These are phyloP conservation scores for Crotalus tigris DNA, from an alignment of 2,113 vertebrate genomes.

Conservation along the genomic window DNA sequence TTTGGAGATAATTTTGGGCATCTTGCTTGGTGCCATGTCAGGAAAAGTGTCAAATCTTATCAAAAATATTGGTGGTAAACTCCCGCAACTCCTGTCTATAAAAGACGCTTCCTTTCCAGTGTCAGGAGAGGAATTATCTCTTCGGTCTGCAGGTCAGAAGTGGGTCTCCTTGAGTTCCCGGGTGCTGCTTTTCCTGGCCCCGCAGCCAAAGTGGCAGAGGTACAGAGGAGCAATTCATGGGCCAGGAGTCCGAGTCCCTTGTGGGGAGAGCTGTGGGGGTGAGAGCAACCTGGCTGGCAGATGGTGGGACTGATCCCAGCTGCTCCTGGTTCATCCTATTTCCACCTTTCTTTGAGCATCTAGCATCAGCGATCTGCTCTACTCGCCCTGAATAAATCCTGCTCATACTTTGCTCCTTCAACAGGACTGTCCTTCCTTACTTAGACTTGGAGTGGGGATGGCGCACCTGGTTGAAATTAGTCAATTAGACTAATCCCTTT, in stretches of 20 bases:
- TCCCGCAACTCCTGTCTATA: background rate
- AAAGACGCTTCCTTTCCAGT: background rate
- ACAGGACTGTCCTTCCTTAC: background rate
- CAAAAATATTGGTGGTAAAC: background rate
- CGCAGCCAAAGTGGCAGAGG: background rate
- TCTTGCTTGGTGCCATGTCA: background rate
- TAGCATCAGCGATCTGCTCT: background rate
- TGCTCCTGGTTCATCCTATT: background rate
- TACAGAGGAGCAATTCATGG: background rate
- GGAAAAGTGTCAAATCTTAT: background rate
- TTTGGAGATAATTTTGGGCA: background rate
- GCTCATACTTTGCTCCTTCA: background rate
- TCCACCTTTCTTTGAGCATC: background rate
- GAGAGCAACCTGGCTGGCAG: background rate
- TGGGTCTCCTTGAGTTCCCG: background rate
- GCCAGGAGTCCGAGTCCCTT: background rate
- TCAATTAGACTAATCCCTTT: background rate
- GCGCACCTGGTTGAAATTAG: background rate
- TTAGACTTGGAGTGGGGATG: background rate
- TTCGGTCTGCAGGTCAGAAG: background rate
- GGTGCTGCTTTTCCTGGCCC: background rate
- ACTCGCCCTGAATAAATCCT: background rate
- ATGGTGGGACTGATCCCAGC: background rate
- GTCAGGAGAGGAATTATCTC: background rate
- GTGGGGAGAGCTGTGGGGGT: background rate